Conservation (phyloP, 2,888 invertebrate genomes). For the Zootermopsis nevadensis region DNA sequence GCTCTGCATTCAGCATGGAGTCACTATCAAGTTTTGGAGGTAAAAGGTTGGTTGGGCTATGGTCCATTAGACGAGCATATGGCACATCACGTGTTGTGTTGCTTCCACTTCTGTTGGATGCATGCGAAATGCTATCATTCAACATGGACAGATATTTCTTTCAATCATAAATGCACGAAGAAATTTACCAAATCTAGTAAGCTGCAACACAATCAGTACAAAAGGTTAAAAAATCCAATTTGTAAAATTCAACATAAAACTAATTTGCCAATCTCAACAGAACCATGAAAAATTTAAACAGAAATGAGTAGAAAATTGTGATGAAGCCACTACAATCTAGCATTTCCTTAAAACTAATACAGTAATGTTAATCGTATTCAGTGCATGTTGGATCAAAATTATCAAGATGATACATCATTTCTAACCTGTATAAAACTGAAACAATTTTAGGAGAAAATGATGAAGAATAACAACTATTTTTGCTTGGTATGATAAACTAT, state of each 20-base stretch:
- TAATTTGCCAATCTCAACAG: neutral
- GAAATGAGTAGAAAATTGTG: neutral
- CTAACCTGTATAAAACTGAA: too few relatives aligned
- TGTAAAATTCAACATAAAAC: neutral
- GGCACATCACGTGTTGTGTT: conserved; percentile 74
- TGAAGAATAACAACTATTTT: too few relatives aligned
- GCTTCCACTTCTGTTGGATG: neutral
- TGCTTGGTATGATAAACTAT: too few relatives aligned
- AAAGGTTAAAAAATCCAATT: neutral
- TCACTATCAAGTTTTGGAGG: conserved; percentile 78
- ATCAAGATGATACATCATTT: too few relatives aligned
- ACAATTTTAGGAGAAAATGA: too few relatives aligned
- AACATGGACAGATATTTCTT: neutral
- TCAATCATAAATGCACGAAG: neutral
- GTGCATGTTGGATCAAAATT: too few relatives aligned
- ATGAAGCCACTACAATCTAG: neutral
- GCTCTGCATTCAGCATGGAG: conserved; percentile 73
- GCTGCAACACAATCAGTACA: neutral
- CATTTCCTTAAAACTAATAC: neutral
- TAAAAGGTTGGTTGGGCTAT: conserved; percentile 66
- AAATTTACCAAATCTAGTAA: neutral
- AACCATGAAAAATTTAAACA: neutral
- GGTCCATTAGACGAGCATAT: conserved; percentile 81
- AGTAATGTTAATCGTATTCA: neutral
- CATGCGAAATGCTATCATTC: neutral